Base-by-base conservation (phyloP, 2,797 vertebrate species). In the Steatocranus sp. region DNA sequence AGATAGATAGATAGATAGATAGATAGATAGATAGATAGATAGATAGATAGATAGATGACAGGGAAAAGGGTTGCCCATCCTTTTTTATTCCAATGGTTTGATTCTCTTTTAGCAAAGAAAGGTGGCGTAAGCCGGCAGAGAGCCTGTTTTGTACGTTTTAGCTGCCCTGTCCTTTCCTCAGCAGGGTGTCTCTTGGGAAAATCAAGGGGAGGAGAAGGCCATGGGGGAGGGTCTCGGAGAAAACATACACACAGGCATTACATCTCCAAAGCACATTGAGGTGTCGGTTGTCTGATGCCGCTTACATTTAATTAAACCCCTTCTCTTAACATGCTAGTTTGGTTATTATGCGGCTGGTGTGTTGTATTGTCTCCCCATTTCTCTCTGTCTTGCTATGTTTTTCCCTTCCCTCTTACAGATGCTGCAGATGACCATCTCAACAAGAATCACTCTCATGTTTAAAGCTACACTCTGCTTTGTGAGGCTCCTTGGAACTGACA, bases 151-250 rank as follows among this genome's bases (percentile, higher is more conserved):
- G 92, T 94, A 94, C 92, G 92, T 95, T 95, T 96, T 92, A 95
- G 95, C 94, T 94, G 94, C 93, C 94, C 95, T 95, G 91, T 95
- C 49, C 89, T 95, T 96, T 95, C 95, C 95, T 93, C 95, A 94
- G 95, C 93, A 76, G 95, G 95, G 84, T 46, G 88, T 93, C 95
- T 95, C 94, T 90, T 91, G 96, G 96, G 95, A 93, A 95, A 96
- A 94, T 95, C 88, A 92, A 90, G 91, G 81, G 88, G 91, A 91
- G 88, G 91, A 92, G 85, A 87, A 89, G 87, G 90, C 89, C 87
- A 85, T 81, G 74, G 92, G 90, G 92, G 92, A 88, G 92, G 90
- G 85, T 90, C 88, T 89, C 75, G 85, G 81, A 91, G 79, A 91
- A 89, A 88, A 86, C 81, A 92, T 86, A 86, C 75, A 80, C 75